Conservation (phyloP, 2,797 vertebrate genomes). For the Macropus fuliginosus region DNA sequence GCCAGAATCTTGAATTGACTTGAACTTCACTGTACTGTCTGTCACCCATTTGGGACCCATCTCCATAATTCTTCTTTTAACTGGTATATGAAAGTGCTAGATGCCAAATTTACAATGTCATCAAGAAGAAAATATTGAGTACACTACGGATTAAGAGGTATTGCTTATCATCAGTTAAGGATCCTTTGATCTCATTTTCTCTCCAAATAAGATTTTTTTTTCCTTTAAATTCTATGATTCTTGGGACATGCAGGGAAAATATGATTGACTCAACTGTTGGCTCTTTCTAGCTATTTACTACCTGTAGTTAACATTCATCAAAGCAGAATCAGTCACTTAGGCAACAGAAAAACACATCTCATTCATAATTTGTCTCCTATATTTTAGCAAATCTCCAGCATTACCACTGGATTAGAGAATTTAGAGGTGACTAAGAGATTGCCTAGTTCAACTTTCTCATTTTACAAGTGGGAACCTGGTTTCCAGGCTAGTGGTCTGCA, state of each 20-base stretch:
- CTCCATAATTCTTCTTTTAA: neutral
- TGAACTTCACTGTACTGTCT: constrained; percentile 21
- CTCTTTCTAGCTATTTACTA: neutral
- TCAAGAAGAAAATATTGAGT: neutral
- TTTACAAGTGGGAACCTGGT: neutral
- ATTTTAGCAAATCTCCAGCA: neutral
- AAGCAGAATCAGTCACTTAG: neutral
- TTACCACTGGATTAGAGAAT: neutral
- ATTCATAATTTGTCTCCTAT: neutral
- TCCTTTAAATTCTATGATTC: neutral
- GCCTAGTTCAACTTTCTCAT: neutral
- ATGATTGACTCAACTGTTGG: neutral
- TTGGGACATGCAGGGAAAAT: neutral
- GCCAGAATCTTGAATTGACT: neutral
- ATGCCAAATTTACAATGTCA: neutral
- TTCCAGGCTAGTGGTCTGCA: neutral
- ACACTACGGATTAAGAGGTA: neutral
- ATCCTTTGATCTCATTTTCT: neutral
- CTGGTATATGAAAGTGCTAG: neutral
- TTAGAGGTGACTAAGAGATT: neutral
- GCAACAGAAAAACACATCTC: neutral
- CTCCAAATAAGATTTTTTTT: neutral
- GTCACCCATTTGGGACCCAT: constrained; percentile 8
- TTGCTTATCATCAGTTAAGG: neutral
- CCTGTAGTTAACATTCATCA: neutral